A percentile compares a stretch with the other conserved stretches of the same genome.
Conservation (phyloP, 2,888 invertebrate species). For the Deilephila porcellus region DNA sequence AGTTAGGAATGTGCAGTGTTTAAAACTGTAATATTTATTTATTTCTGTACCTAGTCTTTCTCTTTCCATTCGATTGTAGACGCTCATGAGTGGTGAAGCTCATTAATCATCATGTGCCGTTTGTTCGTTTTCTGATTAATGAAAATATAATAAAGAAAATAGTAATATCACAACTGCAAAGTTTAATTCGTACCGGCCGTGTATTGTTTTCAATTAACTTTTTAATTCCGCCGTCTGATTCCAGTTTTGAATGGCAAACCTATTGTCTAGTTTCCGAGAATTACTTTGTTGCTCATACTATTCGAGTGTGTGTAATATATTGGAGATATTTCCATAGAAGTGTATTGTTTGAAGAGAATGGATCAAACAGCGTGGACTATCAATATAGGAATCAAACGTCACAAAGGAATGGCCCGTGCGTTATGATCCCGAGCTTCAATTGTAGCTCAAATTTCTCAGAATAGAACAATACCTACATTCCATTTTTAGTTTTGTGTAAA, state of each 20-base stretch:
- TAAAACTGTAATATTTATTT: too few relatives aligned
- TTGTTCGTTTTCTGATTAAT: background rate
- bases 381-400: conserved; percentile 1
- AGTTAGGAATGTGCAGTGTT: too few relatives aligned
- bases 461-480: background rate
- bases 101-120: too few relatives aligned
- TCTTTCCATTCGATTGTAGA: too few relatives aligned
- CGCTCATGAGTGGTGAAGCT: too few relatives aligned
- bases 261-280: background rate
- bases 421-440: background rate
- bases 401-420: background rate
- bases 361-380: conserved; percentile 5
- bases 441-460: background rate
- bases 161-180: background rate
- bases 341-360: conserved; percentile 15
- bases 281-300: background rate
- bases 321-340: conserved; percentile 31
- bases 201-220: too few relatives aligned
- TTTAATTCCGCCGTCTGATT: too few relatives aligned
- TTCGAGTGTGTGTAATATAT: background rate
- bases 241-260: too few relatives aligned
- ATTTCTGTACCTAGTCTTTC: too few relatives aligned
- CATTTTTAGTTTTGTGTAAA: too few relatives aligned
- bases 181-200: too few relatives aligned
- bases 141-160: background rate